Percentiles rank a stretch among this genome's conserved stretches.
phyloP scores from a whole-genome alignment of 2,113 vertebrate species.

The Dipodomys ordii region DNA sequence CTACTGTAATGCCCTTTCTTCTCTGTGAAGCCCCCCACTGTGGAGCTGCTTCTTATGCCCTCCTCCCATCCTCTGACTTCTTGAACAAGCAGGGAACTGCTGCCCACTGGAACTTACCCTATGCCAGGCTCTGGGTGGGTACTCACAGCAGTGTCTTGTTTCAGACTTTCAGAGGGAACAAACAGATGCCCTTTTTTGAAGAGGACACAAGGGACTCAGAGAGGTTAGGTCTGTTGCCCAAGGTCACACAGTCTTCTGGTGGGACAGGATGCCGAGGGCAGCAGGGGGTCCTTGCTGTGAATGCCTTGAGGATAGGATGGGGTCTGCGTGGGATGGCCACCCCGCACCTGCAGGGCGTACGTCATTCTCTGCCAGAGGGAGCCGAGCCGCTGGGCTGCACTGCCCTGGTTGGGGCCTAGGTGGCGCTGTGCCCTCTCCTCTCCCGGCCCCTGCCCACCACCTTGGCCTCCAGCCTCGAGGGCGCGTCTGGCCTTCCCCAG shows the following conservation, averaged over 20 bases:
- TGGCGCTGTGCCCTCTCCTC: constrained; percentile 73
- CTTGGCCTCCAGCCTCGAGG: fast-evolving
- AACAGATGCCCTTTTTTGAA: background rate
- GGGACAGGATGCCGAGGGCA: background rate
- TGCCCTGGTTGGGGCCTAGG: constrained; percentile 72
- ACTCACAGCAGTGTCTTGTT: background rate
- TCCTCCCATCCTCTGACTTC: background rate
- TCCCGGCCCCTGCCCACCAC: background rate
- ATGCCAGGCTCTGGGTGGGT: background rate
- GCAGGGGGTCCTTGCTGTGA: background rate
- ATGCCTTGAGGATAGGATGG: background rate
- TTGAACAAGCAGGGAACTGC: background rate
- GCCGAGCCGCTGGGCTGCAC: background rate
- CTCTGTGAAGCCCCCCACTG: no score
- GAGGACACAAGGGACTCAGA: background rate
- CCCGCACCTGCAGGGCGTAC: background rate
- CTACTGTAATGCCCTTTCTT: background rate
- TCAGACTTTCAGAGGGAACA: background rate
- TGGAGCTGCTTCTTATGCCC: background rate
- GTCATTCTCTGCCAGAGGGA: fast-evolving
- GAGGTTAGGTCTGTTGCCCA: background rate
- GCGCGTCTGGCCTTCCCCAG: background rate
- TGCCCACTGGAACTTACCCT: background rate
- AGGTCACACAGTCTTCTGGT: background rate
- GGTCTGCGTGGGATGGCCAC: background rate